Base-by-base conservation (phyloP, 2,888 invertebrate genomes). In the Sepioteuthis lessoniana region DNA sequence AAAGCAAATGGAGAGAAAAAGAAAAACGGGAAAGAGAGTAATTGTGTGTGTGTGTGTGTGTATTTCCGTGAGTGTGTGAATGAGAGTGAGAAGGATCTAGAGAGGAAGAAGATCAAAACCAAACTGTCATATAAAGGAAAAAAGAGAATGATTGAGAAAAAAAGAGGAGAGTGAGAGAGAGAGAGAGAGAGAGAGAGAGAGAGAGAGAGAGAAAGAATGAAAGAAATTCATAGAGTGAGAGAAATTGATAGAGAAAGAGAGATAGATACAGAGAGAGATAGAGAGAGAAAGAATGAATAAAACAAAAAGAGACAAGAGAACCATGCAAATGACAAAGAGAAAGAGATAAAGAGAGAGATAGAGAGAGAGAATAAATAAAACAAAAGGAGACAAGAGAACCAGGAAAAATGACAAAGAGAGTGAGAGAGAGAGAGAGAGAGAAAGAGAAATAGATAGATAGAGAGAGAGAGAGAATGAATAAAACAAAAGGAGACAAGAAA, bases 121-220 rank as follows among this genome's bases (percentile, higher is more conserved):
- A 19, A 55, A 55, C 2, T 55, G 55, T 3, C 2, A 21, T 13
- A 55, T 2, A 8, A 31, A 25, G 25, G 31, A 5, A 31, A 31
- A 3, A 31, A 8, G 19, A 19, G 19, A 1, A 31, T 5, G 4
- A 25, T 5, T 7, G 4, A 8, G 8, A 10, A 0, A 31, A 4
- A 31, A 5, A 10, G 8, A 31, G 5, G 31, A 60, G 8, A 60
- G 31, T 5, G 47, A 47, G 47, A 16, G 16, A 47, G 31, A 60
- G 60, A 31, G 31, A 28, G 31, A 7, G 60, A 31, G 28, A 31
- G 31, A 31, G 31, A 60, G 31, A 60, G 4, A 5, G 31, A 7
- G 60, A 31, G 28, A 31, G 31, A 31, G 31, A 60, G 31, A 60
- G 4, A 60, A 5, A 1, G 19, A 55, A n/a, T n/a, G n/a, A n/a